phyloP scores from a whole-genome alignment of 2,888 invertebrate genomes.

The Dorcus parallelipipedus region DNA sequence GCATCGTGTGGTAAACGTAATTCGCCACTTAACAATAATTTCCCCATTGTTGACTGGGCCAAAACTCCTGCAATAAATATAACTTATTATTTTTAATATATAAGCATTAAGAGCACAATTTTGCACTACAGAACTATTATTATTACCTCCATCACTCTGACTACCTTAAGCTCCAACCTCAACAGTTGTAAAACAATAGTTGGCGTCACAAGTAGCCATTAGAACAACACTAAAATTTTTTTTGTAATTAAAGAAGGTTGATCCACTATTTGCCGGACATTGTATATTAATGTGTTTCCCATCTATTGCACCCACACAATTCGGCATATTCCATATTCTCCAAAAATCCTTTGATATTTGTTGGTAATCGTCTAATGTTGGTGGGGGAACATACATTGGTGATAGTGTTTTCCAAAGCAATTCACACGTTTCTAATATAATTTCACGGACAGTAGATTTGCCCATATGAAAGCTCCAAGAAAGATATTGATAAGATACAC shows the following conservation, averaged over 20 bases:
- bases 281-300: constrained; percentile 8
- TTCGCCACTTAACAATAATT: background rate
- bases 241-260: constrained; percentile 5
- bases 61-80: constrained; percentile 2
- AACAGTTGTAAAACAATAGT: no score
- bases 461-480: constrained; percentile 10
- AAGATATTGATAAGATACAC: constrained; percentile 6
- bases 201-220: background rate
- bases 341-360: constrained; percentile 3
- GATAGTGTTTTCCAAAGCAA: constrained; percentile 4
- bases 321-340: constrained; percentile 19
- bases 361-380: constrained; percentile 2
- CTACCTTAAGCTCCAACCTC: no score
- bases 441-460: constrained; percentile 3
- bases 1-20: constrained; percentile 6
- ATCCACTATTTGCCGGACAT: constrained; percentile 6
- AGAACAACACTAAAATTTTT: constrained; percentile 3
- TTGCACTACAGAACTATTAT: no score
- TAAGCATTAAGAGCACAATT: no score
- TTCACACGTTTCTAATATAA: constrained; percentile 6
- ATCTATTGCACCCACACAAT: constrained; percentile 22
- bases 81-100: no score
- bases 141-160: no score
- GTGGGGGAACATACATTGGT: background rate
- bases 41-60: background rate